Percentiles rank a stretch among this genome's conserved stretches.
phyloP scores from a whole-genome alignment of 2,113 vertebrate species.

The Chelonoidis abingdonii region DNA sequence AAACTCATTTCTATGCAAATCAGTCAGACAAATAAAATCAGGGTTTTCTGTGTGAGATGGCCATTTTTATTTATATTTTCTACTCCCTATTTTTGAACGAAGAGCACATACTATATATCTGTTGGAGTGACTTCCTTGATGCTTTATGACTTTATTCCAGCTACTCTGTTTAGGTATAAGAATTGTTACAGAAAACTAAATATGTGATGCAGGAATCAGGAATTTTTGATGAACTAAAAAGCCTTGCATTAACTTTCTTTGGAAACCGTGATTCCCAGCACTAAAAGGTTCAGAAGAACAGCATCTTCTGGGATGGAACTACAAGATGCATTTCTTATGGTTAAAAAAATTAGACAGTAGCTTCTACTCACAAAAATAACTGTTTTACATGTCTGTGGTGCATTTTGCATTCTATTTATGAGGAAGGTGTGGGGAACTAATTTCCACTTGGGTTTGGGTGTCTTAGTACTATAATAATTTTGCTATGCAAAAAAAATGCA shows the following conservation, averaged over 20 bases:
- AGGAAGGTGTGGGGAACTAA: neutral
- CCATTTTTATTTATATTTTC: conserved; percentile 31
- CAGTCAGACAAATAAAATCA: conserved; percentile 71
- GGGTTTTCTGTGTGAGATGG: conserved; percentile 53
- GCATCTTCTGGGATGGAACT: neutral
- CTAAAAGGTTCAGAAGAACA: neutral
- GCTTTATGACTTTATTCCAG: neutral
- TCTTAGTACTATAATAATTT: neutral
- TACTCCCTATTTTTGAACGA: conserved; percentile 36
- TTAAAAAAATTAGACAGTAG: neutral
- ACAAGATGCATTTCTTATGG: conserved; percentile 11
- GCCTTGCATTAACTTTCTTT: neutral
- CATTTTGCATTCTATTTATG: neutral
- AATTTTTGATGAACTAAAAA: conserved; percentile 32
- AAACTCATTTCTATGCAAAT: conserved; percentile 62
- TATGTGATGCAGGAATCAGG: neutral
- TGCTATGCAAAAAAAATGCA: neutral
- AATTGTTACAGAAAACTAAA: conserved; percentile 5
- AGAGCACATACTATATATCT: neutral
- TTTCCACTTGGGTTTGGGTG: rapidly evolving
- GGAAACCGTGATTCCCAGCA: conserved; percentile 33
- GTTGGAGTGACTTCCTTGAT: conserved; percentile 14
- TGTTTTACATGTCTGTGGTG: neutral
- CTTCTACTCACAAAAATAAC: conserved; percentile 6
- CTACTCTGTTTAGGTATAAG: neutral